Evolutionary conservation across 2,888 invertebrate genomes (phyloP), one percentile per base, ranked within the genome.

Genomic region (Labia minor): DNA sequence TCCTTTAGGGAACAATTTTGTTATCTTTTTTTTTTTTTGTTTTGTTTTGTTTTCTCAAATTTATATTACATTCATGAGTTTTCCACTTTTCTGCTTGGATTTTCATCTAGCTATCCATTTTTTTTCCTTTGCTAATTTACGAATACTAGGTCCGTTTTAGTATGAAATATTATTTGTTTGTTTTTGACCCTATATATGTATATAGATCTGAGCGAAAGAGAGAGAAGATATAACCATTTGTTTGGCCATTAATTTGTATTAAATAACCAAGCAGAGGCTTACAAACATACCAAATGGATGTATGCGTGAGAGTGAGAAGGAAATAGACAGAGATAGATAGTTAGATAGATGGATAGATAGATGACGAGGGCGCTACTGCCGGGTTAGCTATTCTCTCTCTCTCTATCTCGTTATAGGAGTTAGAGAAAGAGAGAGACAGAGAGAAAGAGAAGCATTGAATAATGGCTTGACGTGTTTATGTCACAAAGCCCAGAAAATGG

Each of bases 101-200:
- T 26, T 26, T 26, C 26, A 26, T 26, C 26, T 26, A 8, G 26
- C 26, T 8, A 26, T 26, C 3, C 26, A 26, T 49, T 16, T 49
- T 49, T 49, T 49, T 16, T 14, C n/a, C 49, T 49, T 3, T 26
- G 26, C 26, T 49, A 49, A 49, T 49, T 49, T 49, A 49, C n/a
- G n/a, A n/a, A n/a, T 49, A 49, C 49, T 4, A 14, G 49, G 49
- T 4, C 49, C 8, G 26, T 26, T 26, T 26, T 26, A 49, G 49
- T 49, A 49, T 49, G 49, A 49, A 49, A 49, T 49, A 49, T 49
- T 49, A 49, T 49, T 49, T 49, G 49, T 49, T 49, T 49, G 49
- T 49, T 49, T 49, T 49, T 49, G 49, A 49, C 49, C 49, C 49
- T 49, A 49, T 16, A 16, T 49, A 49, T 16, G 16, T 49, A 16